Base-by-base conservation (phyloP, 23 tunicate genomes). In the Styela plicata region DNA sequence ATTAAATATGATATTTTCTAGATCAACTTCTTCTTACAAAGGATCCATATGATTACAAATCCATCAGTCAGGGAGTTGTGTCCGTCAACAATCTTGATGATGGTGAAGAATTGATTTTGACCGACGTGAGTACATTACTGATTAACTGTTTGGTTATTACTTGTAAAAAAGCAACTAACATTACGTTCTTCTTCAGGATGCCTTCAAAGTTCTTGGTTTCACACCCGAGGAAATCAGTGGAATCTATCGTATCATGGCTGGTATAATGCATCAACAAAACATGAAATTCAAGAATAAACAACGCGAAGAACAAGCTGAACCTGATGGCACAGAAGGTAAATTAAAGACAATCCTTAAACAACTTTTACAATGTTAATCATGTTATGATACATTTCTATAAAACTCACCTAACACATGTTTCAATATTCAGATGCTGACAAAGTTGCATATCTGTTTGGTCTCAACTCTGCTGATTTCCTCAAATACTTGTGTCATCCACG, bases 271-370 rank as follows among this genome's bases (percentile, higher is more conserved):
- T 67, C 91, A 85, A 35, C 88, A 82, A 61, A 91, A 88, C 83
- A 96, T 96, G 99, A 88, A 91, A 69, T 96, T 88, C 69, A 88
- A 85, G 67, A 83, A 96, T 69, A 96, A 96, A 53, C 99, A 85
- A 33, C 88, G 99, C 2, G 99, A 96, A 70, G 97, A 91, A 70
- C 97, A 91, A 83, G 97, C 97, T 7, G 97, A 91, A 83, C 91
- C 97, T 52, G 97, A 91, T 57, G 97, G 97, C 78, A 91, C 97
- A 34, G 97, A 91, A 86, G 97, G 97, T 91, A 36, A 36, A n/a
- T 31, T 2, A 3, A 44, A 44, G n/a, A n/a, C n/a, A n/a, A n/a
- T n/a, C n/a, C n/a, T n/a, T n/a, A n/a, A n/a, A n/a, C n/a, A n/a
- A n/a, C n/a, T n/a, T n/a, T n/a, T n/a, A n/a, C n/a, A n/a, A n/a